phyloP scores from a whole-genome alignment of 2,797 vertebrate genomes.

The Spizella passerina region DNA sequence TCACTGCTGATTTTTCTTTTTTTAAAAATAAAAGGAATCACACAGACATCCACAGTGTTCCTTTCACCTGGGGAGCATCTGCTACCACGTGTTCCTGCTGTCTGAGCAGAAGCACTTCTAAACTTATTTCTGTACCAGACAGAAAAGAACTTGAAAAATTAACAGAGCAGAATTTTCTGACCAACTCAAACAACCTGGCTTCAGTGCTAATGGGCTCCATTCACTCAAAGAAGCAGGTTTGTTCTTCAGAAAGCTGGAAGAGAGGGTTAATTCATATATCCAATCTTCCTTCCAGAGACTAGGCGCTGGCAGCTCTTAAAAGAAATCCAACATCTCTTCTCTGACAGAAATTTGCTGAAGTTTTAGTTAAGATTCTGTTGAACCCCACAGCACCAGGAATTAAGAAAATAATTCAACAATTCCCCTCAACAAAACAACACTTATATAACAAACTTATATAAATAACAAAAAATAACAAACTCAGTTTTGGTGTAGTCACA shows the following conservation, averaged over 20 bases:
- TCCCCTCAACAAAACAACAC: neutral
- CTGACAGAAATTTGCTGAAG: neutral
- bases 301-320: neutral
- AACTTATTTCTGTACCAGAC: neutral
- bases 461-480: neutral
- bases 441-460: neutral
- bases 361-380: neutral
- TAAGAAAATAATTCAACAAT: neutral
- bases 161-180: neutral
- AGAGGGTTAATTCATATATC: neutral
- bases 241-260: neutral
- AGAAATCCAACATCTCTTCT: neutral
- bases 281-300: neutral
- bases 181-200: neutral
- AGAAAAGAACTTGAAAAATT: neutral
- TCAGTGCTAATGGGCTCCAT: neutral
- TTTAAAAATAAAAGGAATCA: neutral
- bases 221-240: accelerated
- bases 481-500: neutral
- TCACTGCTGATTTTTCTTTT: neutral
- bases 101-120: neutral
- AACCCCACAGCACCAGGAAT: neutral
- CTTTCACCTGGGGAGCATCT: neutral
- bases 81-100: neutral
- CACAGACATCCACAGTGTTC: neutral